Evolutionary conservation across 2,888 invertebrate genomes (phyloP), one percentile per base, ranked within the genome.

Genomic region (Monochamus alternatus): DNA sequence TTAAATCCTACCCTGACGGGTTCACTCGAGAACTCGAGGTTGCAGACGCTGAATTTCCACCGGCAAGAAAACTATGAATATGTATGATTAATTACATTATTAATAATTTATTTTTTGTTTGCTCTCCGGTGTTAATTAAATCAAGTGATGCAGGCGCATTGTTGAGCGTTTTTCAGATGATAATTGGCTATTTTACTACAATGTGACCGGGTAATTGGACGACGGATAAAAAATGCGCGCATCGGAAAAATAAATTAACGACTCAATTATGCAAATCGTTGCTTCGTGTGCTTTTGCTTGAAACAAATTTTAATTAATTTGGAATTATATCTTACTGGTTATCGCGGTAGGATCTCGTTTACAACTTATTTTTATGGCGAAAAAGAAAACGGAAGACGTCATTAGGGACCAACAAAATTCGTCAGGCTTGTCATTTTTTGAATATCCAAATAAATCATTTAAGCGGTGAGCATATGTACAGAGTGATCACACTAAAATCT

Each of bases 1-100:
- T 22, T 22, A 22, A 22, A 22, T 22, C 22, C 22, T 22, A 1
- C 38, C 38, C 38, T 7, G 4, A 38, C 38, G 38, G 80, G 79
- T 77, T 81, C 81, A 78, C 80, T 80, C 77, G 77, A 80, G 81
- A 82, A 80, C 78, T 55, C 68, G 73, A 69, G 73, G 80, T 76
- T 76, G 76, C 76, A 74, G 65, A 65, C 70, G 66, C 55, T 63
- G 62, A 67, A 60, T 58, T n/a, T 59, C 38, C 12, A 58, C 70
- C 38, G 10, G 43, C 62, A 22, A 10, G 31, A 66, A 30, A 73
- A 73, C 76, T 78, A 71, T 72, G 72, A 74, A 76, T 74, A 65
- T 59, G 71, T 74, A 74, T 74, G 71, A 76, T 76, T 64, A 73
- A 59, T 73, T 66, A 73, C 58, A 47, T 75, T 70, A 62, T 65